Evolutionary conservation across 2,888 invertebrate genomes (phyloP).

Genomic region (Synergus laeviventris): DNA sequence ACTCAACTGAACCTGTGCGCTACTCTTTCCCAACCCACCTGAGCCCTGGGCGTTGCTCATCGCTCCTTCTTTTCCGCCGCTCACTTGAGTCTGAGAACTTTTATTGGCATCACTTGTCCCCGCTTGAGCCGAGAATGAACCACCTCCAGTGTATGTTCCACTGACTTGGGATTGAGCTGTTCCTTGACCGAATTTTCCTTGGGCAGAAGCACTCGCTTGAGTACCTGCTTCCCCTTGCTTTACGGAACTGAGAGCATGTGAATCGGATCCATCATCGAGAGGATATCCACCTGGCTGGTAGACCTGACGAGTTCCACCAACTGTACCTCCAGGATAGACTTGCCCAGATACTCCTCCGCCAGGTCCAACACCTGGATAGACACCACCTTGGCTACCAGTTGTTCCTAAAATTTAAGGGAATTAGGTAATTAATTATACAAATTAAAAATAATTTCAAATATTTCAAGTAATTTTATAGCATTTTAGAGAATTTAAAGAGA

Average conservation of each 20-base stretch:
- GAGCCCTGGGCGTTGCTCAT: constrained; percentile 86
- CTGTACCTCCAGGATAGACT: constrained; percentile 42
- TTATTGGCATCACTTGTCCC: constrained; percentile 86
- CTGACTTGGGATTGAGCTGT: constrained; percentile 90
- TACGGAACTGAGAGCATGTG: constrained; percentile 84
- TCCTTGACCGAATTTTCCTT: constrained; percentile 86
- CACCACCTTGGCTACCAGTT: constrained; percentile 28
- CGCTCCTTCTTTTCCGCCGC: constrained; percentile 86
- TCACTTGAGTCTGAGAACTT: constrained; percentile 83
- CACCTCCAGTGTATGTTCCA: constrained; percentile 86
- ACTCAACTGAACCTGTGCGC: constrained; percentile 86
- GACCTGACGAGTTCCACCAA: constrained; percentile 12
- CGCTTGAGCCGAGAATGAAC: constrained; percentile 89
- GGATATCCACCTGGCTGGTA: constrained; percentile 52
- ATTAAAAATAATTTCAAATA: constrained; percentile 45
- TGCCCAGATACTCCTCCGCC: constrained; percentile 18
- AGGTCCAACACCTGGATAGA: constrained; percentile 26
- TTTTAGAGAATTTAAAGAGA: too few relatives aligned
- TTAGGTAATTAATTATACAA: background rate
- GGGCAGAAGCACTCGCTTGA: constrained; percentile 86
- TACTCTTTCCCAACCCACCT: constrained; percentile 86
- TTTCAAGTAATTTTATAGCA: background rate
- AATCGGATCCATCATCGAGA: constrained; percentile 82
- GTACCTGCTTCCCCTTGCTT: constrained; percentile 80
- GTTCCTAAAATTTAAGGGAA: constrained; percentile 6